Evolutionary conservation across 2,888 invertebrate species (phyloP).

Genomic region (Lepeophtheirus nordmannii): DNA sequence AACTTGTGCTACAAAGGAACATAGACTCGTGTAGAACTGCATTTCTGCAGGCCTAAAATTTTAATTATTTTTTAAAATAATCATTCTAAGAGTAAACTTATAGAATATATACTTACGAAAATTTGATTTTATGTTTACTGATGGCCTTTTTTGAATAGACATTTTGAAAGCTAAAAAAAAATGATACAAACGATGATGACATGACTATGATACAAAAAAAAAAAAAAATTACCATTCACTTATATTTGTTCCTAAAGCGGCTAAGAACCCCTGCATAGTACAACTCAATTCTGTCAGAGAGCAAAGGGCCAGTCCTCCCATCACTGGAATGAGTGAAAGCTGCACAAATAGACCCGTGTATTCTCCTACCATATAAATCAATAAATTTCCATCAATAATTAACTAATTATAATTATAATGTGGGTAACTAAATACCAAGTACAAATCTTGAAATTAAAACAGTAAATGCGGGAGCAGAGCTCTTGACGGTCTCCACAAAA

Average conservation of each 20-base stretch:
- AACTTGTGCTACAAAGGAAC: conserved; percentile 54
- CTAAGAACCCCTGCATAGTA: conserved; percentile 52
- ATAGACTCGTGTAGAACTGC: conserved; percentile 59
- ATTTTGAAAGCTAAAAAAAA: conserved; percentile 48
- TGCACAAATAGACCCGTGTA: conserved; percentile 50
- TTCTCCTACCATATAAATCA: conserved; percentile 40
- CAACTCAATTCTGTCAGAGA: conserved; percentile 62
- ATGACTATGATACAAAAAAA: neutral
- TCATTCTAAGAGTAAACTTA: too few relatives aligned
- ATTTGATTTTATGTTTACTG: conserved; percentile 54
- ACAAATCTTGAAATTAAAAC: conserved; percentile 52
- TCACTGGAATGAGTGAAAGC: conserved; percentile 56
- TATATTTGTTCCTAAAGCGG: conserved; percentile 59
- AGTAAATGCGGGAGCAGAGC: conserved; percentile 61
- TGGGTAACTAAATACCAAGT: conserved; percentile 37
- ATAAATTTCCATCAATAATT: conserved; percentile 27
- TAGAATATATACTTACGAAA: conserved; percentile 43
- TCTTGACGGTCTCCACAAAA: conserved; percentile 64
- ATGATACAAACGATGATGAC: conserved; percentile 17
- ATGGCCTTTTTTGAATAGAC: conserved; percentile 61
- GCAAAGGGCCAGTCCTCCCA: conserved; percentile 57
- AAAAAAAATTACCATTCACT: conserved; percentile 44
- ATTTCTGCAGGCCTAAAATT: conserved; percentile 52
- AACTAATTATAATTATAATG: conserved; percentile 25
- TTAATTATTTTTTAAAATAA: neutral